These are phyloP conservation scores for Lethenteron camtschaticum DNA, from an alignment of 2,113 vertebrate species.

Conservation along the genomic window DNA sequence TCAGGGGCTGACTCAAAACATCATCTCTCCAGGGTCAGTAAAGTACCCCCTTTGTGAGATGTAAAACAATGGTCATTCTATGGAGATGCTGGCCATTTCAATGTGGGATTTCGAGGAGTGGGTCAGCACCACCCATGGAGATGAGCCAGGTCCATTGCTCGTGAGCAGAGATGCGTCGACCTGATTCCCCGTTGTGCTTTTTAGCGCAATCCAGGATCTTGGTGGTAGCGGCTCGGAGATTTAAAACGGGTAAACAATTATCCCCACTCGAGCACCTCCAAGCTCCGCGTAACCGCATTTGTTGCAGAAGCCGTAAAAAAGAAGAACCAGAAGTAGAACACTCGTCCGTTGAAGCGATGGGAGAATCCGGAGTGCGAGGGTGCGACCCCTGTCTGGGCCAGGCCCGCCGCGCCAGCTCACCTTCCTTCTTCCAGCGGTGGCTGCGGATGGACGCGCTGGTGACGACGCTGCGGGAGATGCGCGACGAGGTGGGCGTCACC, in stretches of 20 bases:
- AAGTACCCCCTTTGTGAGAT: too few species aligned
- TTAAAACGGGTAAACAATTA: slow-evolving; percentile 25
- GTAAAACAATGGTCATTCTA: too few species aligned
- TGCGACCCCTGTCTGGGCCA: slow-evolving; percentile 77
- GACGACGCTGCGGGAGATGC: slow-evolving; percentile 77
- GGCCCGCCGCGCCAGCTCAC: slow-evolving; percentile 38
- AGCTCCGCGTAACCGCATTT: slow-evolving; percentile 73
- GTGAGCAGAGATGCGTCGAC: too few species aligned
- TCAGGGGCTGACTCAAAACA: too few species aligned
- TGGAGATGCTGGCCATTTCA: too few species aligned
- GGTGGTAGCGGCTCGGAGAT: slow-evolving; percentile 29
- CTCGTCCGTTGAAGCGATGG: too few species aligned
- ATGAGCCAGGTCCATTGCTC: too few species aligned
- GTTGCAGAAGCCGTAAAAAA: slow-evolving; percentile 27
- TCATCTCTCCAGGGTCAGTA: too few species aligned
- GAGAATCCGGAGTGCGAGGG: slow-evolving; percentile 24
- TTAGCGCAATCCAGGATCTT: slow-evolving; percentile 15
- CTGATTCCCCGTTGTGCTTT: too few species aligned
- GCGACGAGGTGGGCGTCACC: slow-evolving; percentile 69
- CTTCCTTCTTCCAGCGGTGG: slow-evolving; percentile 92
- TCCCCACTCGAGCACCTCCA: slow-evolving; percentile 23
- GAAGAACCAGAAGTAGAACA: too few species aligned
- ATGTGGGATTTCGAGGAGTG: too few species aligned
- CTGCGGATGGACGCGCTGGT: slow-evolving; percentile 91
- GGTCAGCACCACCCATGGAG: too few species aligned